Evolutionary conservation across 2,888 invertebrate genomes (phyloP).

Genomic region (Synergus itoensis): DNA sequence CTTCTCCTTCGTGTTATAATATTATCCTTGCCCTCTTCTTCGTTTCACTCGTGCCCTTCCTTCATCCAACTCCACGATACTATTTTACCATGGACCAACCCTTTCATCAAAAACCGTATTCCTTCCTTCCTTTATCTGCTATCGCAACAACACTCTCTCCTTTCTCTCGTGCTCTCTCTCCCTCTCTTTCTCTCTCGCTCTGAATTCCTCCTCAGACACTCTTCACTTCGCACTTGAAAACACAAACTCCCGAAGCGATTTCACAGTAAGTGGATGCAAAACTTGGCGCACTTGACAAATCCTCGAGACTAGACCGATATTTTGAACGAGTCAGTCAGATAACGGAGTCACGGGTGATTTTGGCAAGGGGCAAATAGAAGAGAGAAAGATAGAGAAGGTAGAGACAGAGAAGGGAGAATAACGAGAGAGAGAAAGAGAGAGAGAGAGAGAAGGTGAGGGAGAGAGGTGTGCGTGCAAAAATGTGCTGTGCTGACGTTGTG

Average conservation of each 20-base stretch:
- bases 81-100: neutral
- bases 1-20: conserved; percentile 43
- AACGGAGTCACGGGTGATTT: conserved; percentile 10
- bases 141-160: conserved; percentile 8
- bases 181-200: conserved; percentile 2
- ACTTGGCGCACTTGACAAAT: conserved; percentile 7
- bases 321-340: conserved; percentile 7
- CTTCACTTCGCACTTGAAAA: conserved; percentile 15
- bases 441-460: conserved; percentile 16
- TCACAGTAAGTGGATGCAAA: neutral
- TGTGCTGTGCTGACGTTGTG: conserved; percentile 38
- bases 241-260: conserved; percentile 9
- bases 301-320: neutral
- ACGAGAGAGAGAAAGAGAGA: conserved; percentile 4
- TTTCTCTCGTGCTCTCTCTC: conserved; percentile 35
- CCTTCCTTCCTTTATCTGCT: neutral
- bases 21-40: neutral
- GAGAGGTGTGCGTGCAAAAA: conserved; percentile 33
- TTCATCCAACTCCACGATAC: conserved; percentile 6
- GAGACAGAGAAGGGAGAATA: conserved; percentile 13
- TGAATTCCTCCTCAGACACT: conserved; percentile 16
- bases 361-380: neutral
- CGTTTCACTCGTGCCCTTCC: neutral
- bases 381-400: neutral
- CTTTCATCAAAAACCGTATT: neutral